Evolutionary conservation across 64 coral and sea anemone species (phyloP).

Genomic region (Astreopora myriophthalma): DNA sequence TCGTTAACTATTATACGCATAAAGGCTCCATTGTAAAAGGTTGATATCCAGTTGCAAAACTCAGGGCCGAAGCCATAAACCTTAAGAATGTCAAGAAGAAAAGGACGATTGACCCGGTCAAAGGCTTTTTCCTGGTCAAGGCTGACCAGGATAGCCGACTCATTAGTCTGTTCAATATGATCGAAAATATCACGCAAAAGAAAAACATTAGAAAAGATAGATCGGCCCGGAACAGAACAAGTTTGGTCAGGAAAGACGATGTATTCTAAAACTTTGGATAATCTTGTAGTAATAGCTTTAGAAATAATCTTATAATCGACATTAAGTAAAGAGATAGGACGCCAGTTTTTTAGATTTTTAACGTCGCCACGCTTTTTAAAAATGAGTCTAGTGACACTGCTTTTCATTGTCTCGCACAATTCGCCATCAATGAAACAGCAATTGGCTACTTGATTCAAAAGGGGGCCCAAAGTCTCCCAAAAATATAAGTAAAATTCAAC

Average conservation of each 20-base stretch:
- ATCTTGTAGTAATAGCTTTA: neutral
- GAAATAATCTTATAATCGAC: constrained; percentile 18
- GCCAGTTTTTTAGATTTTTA: constrained; percentile 16
- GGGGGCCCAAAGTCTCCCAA: neutral
- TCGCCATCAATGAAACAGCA: neutral
- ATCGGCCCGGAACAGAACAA: neutral
- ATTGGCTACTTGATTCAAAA: neutral
- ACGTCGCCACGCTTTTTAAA: neutral
- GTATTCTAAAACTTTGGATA: neutral
- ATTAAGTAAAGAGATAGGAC: constrained; percentile 25
- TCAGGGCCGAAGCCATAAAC: neutral
- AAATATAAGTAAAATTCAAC: constrained; percentile 43
- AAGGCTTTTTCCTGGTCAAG: neutral
- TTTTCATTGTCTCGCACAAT: neutral
- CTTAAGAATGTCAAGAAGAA: neutral
- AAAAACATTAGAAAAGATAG: neutral
- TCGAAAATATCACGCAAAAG: neutral
- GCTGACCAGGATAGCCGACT: neutral
- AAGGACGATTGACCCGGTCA: neutral
- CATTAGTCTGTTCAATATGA: neutral
- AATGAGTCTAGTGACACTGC: constrained; percentile 1
- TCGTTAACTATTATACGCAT: neutral
- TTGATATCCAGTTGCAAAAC: neutral
- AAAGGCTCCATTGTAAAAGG: neutral
- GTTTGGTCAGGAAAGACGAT: neutral